A percentile compares a stretch with the other conserved stretches of the same genome.
phyloP scores from a whole-genome alignment of 2,888 invertebrate species.

The Drosophila stalkeri region DNA sequence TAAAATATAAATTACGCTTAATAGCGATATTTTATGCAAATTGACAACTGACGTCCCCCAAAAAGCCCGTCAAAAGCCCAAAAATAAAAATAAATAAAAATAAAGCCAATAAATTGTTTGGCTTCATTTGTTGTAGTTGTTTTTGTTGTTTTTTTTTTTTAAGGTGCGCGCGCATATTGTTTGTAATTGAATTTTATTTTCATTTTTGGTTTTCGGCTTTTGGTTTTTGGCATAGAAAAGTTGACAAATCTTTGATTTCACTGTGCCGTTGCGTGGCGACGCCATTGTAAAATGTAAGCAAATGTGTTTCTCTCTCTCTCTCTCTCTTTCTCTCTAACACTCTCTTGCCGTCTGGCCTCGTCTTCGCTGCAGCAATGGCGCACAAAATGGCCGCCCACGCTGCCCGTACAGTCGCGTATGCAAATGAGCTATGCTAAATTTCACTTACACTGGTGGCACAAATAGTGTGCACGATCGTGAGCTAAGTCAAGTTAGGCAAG shows the following conservation, averaged over 20 bases:
- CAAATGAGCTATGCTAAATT: slow-evolving; percentile 59
- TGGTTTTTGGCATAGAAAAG: slow-evolving; percentile 49
- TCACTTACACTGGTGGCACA: slow-evolving; percentile 42
- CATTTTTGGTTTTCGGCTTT: slow-evolving; percentile 9
- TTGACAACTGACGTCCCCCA: slow-evolving; percentile 53
- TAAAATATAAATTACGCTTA: slow-evolving; percentile 74
- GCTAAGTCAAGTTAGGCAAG: not conserved
- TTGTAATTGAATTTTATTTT: slow-evolving; percentile 4
- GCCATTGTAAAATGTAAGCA: slow-evolving; percentile 51
- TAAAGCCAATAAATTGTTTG: slow-evolving; percentile 50
- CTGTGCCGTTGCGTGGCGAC: slow-evolving; percentile 28
- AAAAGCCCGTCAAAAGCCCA: slow-evolving; percentile 41
- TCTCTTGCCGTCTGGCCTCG: not conserved
- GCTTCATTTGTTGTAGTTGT: slow-evolving; percentile 1
- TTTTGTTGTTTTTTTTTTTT: slow-evolving; percentile 25
- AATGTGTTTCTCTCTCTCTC: slow-evolving; percentile 47
- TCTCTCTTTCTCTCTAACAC: not conserved
- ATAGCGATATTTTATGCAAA: slow-evolving; percentile 77
- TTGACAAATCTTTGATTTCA: slow-evolving; percentile 61
- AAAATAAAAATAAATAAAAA: slow-evolving; percentile 22
- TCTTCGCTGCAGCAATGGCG: slow-evolving; percentile 47
- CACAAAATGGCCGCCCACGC: slow-evolving; percentile 63
- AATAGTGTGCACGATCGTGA: slow-evolving; percentile 4
- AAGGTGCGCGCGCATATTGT: slow-evolving; percentile 50
- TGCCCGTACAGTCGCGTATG: slow-evolving; percentile 43